Evolutionary conservation across 2,888 invertebrate genomes (phyloP), one percentile per base, ranked within the genome.

Genomic region (Didymodactylos carnosus): DNA sequence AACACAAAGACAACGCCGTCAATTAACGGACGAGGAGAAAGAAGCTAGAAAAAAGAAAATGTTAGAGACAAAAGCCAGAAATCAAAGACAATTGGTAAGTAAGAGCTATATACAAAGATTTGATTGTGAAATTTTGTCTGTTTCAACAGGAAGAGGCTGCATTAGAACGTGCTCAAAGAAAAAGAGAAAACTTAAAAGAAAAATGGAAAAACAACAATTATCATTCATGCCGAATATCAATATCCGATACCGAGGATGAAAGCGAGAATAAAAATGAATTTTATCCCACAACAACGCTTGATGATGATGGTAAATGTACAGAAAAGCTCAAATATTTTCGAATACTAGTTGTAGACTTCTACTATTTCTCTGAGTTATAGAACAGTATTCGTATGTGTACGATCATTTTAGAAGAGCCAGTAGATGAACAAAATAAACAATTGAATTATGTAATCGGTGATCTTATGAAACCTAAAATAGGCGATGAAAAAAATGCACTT

Each of bases 361-460:
- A n/a, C n/a, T n/a, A n/a, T n/a, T n/a, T n/a, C n/a, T n/a, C n/a
- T n/a, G n/a, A n/a, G n/a, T n/a, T n/a, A n/a, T n/a, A n/a, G n/a
- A n/a, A n/a, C n/a, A n/a, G n/a, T n/a, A n/a, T n/a, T n/a, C n/a
- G n/a, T n/a, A n/a, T n/a, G n/a, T n/a, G n/a, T n/a, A n/a, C n/a
- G n/a, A n/a, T n/a, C n/a, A n/a, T n/a, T n/a, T n/a, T n/a, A n/a
- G n/a, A n/a, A n/a, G n/a, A n/a, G n/a, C n/a, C n/a, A n/a, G n/a
- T n/a, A n/a, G n/a, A n/a, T n/a, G n/a, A n/a, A n/a, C n/a, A n/a
- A n/a, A n/a, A n/a, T n/a, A n/a, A n/a, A n/a, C n/a, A 70, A n/a
- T 79, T 83, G 14, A 76, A 78, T 19, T 83, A 82, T 77, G 80
- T 83, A 39, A 80, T 79, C 41, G 84, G 84, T 27, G 83, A 84